These are phyloP conservation scores for Pristionchus mayeri DNA, from an alignment of 2,888 invertebrate genomes.

Conservation along the genomic window DNA sequence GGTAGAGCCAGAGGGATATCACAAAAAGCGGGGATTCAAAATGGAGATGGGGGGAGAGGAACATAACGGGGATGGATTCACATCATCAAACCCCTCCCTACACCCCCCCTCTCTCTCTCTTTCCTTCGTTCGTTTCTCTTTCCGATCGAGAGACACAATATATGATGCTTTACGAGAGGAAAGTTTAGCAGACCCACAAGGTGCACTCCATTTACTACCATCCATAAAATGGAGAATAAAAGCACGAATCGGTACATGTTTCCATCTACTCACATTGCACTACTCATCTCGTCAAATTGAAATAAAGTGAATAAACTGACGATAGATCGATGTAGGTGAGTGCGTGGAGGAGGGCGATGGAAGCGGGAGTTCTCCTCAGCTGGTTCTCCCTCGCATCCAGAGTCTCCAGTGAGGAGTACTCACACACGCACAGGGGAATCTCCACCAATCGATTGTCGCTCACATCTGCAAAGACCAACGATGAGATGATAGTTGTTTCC, in stretches of 20 bases:
- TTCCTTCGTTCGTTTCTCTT: not conserved
- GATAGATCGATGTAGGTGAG: conserved; percentile 28
- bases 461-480: conserved; percentile 15
- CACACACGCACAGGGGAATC: conserved; percentile 30
- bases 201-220: conserved; percentile 88
- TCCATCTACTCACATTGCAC: not conserved
- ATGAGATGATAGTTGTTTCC: not conserved
- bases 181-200: not conserved
- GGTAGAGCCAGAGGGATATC: not conserved
- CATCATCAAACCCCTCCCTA: not conserved
- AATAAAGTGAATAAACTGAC: not conserved
- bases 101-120: not conserved
- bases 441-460: conserved; percentile 41
- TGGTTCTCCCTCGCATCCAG: conserved; percentile 15
- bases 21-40: not conserved
- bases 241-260: not conserved
- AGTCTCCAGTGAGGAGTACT: conserved; percentile 19
- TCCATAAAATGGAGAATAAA: conserved; percentile 81
- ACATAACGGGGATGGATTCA: conserved; percentile 4
- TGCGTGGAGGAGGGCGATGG: conserved; percentile 22
- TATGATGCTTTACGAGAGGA: conserved; percentile 5
- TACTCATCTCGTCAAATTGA: not conserved
- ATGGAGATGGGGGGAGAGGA: not conserved
- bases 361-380: conserved; percentile 28
- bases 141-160: not conserved